phyloP scores from a whole-genome alignment of 53 echinoderm and acorn worm genomes.

The Echinarachnius parma region DNA sequence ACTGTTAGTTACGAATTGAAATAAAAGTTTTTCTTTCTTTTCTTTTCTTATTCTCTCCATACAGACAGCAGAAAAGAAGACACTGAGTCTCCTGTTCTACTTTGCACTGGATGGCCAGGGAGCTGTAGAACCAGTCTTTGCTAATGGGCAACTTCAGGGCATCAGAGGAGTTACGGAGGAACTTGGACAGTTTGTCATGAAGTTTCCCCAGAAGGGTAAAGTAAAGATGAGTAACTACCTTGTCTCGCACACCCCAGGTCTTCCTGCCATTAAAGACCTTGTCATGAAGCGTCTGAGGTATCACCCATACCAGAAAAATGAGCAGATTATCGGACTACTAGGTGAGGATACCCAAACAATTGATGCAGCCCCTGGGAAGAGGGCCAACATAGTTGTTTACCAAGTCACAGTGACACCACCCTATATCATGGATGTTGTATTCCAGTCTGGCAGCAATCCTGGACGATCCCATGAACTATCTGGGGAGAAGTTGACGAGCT shows the following conservation, averaged over 20 bases:
- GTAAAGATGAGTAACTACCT: conserved; percentile 65
- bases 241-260: conserved; percentile 76
- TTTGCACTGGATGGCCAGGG: conserved; percentile 83
- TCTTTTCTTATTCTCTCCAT: not conserved
- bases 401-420: conserved; percentile 52
- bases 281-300: conserved; percentile 64
- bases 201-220: conserved; percentile 61
- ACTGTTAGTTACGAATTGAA: too few relatives aligned
- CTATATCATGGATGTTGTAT: conserved; percentile 56
- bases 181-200: conserved; percentile 71
- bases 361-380: conserved; percentile 32
- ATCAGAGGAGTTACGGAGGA: conserved; percentile 70
- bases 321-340: conserved; percentile 68
- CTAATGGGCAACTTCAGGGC: conserved; percentile 45
- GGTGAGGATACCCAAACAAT: conserved; percentile 61
- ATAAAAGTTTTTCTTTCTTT: not conserved
- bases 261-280: conserved; percentile 78
- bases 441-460: conserved; percentile 45
- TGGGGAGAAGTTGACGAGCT: conserved; percentile 40
- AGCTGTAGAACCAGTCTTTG: conserved; percentile 56
- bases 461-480: conserved; percentile 1
- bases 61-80: conserved; percentile 58
- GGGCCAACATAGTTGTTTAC: conserved; percentile 45
- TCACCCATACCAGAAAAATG: conserved; percentile 54
- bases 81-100: conserved; percentile 80